Evolutionary conservation across 2,113 vertebrate species (phyloP).

Genomic region (Procavia capensis): DNA sequence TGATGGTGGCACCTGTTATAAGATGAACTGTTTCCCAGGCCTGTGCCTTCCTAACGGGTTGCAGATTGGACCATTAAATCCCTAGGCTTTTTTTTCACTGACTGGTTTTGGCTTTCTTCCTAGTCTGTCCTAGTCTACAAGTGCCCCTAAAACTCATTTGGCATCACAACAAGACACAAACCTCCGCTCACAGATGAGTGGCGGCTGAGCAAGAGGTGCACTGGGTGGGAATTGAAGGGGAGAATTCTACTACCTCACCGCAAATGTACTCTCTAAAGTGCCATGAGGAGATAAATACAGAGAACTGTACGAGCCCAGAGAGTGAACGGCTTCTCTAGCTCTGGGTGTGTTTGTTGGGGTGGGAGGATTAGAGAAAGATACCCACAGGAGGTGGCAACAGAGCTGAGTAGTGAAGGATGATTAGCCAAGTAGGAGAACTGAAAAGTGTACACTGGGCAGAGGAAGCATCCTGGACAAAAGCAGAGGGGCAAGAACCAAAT

Average conservation of each 20-base stretch:
- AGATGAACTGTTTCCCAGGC: no score
- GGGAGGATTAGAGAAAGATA: no score
- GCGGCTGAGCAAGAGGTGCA: neutral
- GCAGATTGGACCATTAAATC: no score
- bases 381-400: rapidly evolving
- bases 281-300: neutral
- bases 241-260: neutral
- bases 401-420: neutral
- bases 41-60: no score
- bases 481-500: neutral
- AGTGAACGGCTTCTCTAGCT: neutral
- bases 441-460: neutral
- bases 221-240: neutral
- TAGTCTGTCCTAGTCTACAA: no score
- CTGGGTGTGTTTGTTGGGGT: neutral
- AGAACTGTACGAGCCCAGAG: neutral
- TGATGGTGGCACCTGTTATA: no score
- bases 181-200: no score
- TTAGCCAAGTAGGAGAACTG: neutral
- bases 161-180: no score
- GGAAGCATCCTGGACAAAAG: neutral
- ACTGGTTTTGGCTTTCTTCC: no score
- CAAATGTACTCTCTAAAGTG: neutral
- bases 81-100: no score
- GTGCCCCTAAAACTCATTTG: no score